phyloP scores from a whole-genome alignment of 2,888 invertebrate genomes.

The Melikaiella ostensackeni region DNA sequence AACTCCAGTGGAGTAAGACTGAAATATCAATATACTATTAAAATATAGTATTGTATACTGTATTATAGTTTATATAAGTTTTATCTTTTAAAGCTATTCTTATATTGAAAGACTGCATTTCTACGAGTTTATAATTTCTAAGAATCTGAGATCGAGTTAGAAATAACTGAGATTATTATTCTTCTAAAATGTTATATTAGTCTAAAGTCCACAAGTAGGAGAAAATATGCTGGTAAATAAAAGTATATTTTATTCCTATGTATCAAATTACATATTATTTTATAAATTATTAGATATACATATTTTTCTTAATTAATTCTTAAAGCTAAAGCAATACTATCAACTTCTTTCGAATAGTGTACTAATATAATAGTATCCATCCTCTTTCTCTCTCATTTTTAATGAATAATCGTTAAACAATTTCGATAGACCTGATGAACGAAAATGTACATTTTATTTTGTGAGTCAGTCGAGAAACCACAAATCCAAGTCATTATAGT shows the following conservation, averaged over 20 bases:
- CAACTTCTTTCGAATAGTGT: neutral
- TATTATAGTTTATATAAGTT: no score
- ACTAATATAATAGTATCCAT: neutral
- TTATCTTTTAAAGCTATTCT: no score
- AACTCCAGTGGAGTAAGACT: slow-evolving; percentile 29
- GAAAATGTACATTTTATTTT: neutral
- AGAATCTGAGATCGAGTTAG: neutral
- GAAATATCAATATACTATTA: neutral
- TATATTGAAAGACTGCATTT: slow-evolving; percentile 4
- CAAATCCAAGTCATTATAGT: slow-evolving; percentile 40
- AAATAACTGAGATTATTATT: neutral
- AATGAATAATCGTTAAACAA: neutral
- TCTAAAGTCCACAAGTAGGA: neutral
- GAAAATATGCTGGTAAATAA: neutral
- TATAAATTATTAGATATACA: no score
- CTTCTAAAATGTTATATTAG: neutral
- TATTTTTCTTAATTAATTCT: neutral
- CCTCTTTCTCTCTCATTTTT: neutral
- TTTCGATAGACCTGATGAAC: no score
- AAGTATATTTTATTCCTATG: neutral
- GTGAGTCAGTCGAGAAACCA: slow-evolving; percentile 52
- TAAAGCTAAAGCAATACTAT: neutral
- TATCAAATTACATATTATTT: neutral
- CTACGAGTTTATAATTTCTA: neutral
- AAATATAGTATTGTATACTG: neutral